phyloP scores from a whole-genome alignment of 2,113 vertebrate species.

The Procavia capensis region DNA sequence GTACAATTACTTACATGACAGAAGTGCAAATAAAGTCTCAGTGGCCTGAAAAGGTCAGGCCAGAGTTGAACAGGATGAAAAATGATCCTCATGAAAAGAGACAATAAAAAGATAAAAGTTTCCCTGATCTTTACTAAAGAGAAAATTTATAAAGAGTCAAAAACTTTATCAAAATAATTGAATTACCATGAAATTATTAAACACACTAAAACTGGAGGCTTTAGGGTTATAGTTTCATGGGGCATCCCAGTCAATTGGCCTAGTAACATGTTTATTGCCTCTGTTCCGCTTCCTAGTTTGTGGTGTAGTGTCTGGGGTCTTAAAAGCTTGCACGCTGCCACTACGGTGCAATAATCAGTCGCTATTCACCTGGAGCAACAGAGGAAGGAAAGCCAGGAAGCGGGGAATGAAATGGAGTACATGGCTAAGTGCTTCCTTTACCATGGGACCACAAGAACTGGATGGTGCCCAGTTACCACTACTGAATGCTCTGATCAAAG shows the following conservation, averaged over 20 bases:
- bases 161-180: constrained; percentile 22
- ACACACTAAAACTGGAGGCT: background rate
- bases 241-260: background rate
- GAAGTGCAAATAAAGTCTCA: background rate
- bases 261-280: background rate
- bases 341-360: background rate
- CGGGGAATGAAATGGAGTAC: background rate
- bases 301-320: background rate
- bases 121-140: background rate
- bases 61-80: constrained; percentile 41
- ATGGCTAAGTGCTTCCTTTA: no score
- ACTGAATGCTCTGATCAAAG: no score
- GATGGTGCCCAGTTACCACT: no score
- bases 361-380: background rate
- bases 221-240: no score
- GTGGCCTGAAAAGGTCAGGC: background rate
- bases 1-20: background rate
- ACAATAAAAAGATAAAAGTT: background rate
- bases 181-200: background rate
- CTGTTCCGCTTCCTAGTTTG: background rate
- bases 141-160: background rate
- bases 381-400: background rate
- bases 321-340: background rate
- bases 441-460: background rate
- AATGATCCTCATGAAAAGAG: background rate